Base-by-base conservation (phyloP, 2,113 vertebrate species). In the Gavialis gangeticus region DNA sequence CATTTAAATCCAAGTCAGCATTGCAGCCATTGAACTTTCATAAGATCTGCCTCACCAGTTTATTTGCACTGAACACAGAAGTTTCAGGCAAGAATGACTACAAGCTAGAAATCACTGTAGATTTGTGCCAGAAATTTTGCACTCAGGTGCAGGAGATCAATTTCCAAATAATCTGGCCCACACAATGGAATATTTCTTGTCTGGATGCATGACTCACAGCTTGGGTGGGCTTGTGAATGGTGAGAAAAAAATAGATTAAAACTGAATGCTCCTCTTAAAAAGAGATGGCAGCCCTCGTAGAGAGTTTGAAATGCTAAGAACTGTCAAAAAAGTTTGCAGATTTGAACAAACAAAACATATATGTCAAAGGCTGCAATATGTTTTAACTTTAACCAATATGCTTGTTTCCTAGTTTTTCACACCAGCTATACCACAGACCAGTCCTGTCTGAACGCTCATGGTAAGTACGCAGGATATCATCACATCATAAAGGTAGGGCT, bases 201-300 rank as follows among this genome's bases (percentile, higher is more conserved):
- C 88, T 94, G 89, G n/a, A 69, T 87, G 91, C 91, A 91, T 91
- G 91, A 58, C 57, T 19, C 25, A 4, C 84, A 94, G 84, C 95
- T 92, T 96, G 96, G 95, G 96, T 97, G 97, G 95, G 90, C 93
- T 92, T 92, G 24, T 89, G 90, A 93, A 97, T 82, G 19, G 83
- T 92, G 92, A 89, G 91, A 30, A 77, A 82, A 85, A 60, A 46
- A 9, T 12, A 79, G 75, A 96, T 90, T 79, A 80, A 91, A 86
- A 89, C 54, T 80, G 34, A n/a, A 54, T 75, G 5, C 8, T 96
- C 6, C 10, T 24, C 30, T 84, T 84, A 17, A 93, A 69, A 2
- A 0, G 2, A 59, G 58, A 63, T 88, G 55, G 59, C 4, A 89
- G 82, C 28, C 21, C 21, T 60, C 3, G 30, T 27, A 90, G 57